A percentile compares a stretch with the other conserved stretches of the same genome.
Evolutionary conservation across 2,888 invertebrate species (phyloP).

Genomic region (Sicus ferrugineus): DNA sequence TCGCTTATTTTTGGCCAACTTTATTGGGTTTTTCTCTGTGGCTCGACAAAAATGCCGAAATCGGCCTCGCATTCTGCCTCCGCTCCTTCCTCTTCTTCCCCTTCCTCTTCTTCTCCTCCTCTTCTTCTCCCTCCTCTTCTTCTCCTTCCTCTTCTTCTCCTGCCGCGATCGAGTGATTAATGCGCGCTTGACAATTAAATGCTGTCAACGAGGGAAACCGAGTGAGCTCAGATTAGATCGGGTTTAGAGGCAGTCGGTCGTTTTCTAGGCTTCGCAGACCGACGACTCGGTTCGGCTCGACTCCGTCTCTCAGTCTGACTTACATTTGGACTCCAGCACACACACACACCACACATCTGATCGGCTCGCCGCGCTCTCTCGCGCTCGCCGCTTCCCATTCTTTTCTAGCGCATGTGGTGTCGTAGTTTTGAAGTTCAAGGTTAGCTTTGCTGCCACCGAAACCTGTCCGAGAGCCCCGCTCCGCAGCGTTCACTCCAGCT

Average conservation of each 20-base stretch:
- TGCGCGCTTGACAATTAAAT: slow-evolving; percentile 22
- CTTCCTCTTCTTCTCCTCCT: not conserved
- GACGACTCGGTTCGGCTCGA: not conserved
- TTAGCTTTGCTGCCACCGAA: slow-evolving; percentile 44
- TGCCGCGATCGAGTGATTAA: not conserved
- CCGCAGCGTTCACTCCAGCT: not conserved
- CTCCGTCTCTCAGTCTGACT: slow-evolving; percentile 1
- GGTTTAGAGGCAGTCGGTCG: slow-evolving; percentile 17
- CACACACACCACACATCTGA: not conserved
- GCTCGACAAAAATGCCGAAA: not conserved
- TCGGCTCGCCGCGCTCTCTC: not conserved
- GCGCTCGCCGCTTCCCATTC: slow-evolving; percentile 2
- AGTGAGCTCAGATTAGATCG: slow-evolving; percentile 8
- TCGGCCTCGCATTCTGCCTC: not conserved
- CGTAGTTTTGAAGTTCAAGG: slow-evolving; percentile 62
- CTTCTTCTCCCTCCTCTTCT: not conserved
- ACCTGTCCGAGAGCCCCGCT: slow-evolving; percentile 41
- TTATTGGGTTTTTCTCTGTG: not conserved
- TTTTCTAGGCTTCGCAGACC: slow-evolving; percentile 16
- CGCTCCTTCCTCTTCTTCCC: not conserved
- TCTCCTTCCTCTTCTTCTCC: not conserved
- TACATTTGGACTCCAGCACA: not conserved
- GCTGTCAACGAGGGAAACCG: not conserved
- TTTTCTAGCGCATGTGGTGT: slow-evolving; percentile 25
- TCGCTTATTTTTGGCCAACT: not conserved